Base-by-base conservation (phyloP, 2,797 vertebrate genomes). In the Hyperoplus lanceolatus region DNA sequence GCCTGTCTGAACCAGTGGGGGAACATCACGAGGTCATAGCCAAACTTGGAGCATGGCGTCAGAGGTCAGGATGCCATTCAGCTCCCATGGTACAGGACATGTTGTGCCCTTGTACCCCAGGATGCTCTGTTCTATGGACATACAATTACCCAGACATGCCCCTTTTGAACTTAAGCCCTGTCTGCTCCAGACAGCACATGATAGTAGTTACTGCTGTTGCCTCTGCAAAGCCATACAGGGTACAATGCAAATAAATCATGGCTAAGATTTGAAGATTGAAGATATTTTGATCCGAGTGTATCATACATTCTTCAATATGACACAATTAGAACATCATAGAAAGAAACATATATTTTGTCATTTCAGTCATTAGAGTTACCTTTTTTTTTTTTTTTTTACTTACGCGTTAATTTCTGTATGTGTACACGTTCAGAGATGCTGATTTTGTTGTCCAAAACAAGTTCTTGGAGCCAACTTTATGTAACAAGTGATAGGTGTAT, bases 51-150 rank as follows among this genome's bases (percentile, higher is more conserved):
- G 75, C 62, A 12, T 72, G 62, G 82, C 73, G 58, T 71, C 71
- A 60, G 69, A 86, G 80, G 84, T 89, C 82, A 88, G 42, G 75
- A 18, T 76, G 77, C 60, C 50, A 49, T 70, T 68, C 21, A 61
- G 73, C 81, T 65, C 77, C 75, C 62, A 71, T 39, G 18, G 55
- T 71, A 73, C 57, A 71, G 73, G 70, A 79, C 56, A 61, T 73
- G 63, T 49, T 59, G 55, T 81, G 81, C 78, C 77, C 81, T 82
- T 69, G 50, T 80, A 75, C 83, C 54, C 54, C 69, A 42, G 73
- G 77, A 82, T 68, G 58, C 73, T 77, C 61, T 81, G 85, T 77
- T 84, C 70, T 59, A 50, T 39, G 54, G 53, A 75, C 54, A 59
- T 46, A 61, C 82, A 79, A 76, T 83, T 80, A 84, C 21, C 39